These are phyloP conservation scores for Ammodytes marinus DNA, from an alignment of 2,113 vertebrate genomes.

Conservation along the genomic window DNA sequence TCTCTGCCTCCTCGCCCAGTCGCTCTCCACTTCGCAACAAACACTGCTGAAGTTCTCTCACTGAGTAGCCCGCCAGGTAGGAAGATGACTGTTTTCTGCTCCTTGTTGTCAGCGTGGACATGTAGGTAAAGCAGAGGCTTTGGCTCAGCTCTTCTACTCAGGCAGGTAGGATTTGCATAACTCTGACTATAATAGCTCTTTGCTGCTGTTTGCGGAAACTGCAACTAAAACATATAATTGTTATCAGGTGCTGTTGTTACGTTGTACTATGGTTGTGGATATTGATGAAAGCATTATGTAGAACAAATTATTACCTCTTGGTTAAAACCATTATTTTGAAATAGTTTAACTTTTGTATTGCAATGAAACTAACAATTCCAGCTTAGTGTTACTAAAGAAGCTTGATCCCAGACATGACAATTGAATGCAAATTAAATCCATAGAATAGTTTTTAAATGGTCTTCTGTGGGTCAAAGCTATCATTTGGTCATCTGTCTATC, in stretches of 20 bases:
- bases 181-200: neutral
- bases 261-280: neutral
- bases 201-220: neutral
- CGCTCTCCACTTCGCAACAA: conserved; percentile 31
- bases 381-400: neutral
- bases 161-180: conserved; percentile 55
- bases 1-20: conserved; percentile 26
- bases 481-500: conserved; percentile 61
- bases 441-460: conserved; percentile 37
- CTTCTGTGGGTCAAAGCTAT: conserved; percentile 48
- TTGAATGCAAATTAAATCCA: conserved; percentile 9
- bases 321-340: neutral
- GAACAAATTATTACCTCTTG: neutral
- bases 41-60: conserved; percentile 33
- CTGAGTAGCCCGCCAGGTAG: conserved; percentile 1
- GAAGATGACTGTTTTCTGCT: conserved; percentile 35
- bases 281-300: neutral
- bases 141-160: conserved; percentile 18
- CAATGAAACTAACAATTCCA: neutral
- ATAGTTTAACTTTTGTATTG: neutral
- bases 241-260: neutral
- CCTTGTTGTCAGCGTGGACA: conserved; percentile 37
- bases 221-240: neutral
- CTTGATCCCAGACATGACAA: neutral
- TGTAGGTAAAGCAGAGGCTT: conserved; percentile 46